Base-by-base conservation (phyloP, 1,140 invertebrate species). In the Tenebrio molitor region DNA sequence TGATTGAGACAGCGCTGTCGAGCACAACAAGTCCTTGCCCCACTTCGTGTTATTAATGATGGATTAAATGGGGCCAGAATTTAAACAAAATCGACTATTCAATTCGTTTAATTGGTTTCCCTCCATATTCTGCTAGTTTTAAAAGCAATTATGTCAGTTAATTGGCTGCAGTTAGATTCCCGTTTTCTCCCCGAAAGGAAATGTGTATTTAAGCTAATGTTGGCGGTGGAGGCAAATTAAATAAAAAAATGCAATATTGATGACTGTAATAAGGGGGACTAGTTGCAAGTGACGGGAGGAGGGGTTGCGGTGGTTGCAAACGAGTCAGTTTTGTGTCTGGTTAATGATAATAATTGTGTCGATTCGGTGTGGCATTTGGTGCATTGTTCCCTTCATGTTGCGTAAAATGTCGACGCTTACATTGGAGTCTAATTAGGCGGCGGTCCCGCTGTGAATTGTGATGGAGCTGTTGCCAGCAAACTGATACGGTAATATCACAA, bases 181-280 rank as follows among this genome's bases (percentile, higher is more conserved):
- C 21, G 17, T 50, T 21, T 17, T 50, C 50, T 33, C 29, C 50
- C 7, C 12, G 23, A 58, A 58, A 58, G 14, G 25, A 15, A 58
- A 29, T 29, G 23, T 58, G 50, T 58, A 50, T 50, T 50, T 50
- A 50, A 50, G n/a, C 50, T 29, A 29, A 58, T 29, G 50, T n/a
- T 58, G 12, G 15, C 21, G 15, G n/a, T 12, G 1, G 17, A 44
- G 15, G 7, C 1, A 15, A 46, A 16, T 39, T n/a, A n/a, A n/a
- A n/a, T n/a, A n/a, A n/a, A n/a, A 39, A 39, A 39, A 3, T 39
- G 5, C 4, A 39, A 29, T 29, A 29, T 4, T 3, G 8, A 29
- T 29, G 25, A 29, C 3, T 29, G 3, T 29, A 29, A 29, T 4
- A 29, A n/a, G n/a, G n/a, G n/a, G 3, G 25, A 29, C 3, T 29